phyloP scores from a whole-genome alignment of 2,113 vertebrate genomes.

The Echinops telfairi region DNA sequence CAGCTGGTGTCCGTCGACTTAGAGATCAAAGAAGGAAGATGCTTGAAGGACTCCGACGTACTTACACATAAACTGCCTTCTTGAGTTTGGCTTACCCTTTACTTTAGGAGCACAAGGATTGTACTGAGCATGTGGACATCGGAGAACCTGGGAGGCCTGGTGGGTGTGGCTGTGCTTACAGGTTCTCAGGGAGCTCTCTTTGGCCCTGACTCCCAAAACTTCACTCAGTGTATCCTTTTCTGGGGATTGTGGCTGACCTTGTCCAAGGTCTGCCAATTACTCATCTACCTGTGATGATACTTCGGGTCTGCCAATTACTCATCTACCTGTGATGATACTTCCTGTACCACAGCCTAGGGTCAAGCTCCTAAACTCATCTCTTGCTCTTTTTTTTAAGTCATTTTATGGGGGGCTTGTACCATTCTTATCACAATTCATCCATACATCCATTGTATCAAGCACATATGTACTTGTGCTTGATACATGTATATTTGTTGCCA shows the following conservation, averaged over 20 bases:
- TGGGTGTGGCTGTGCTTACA: background rate
- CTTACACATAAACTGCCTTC: background rate
- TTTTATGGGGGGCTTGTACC: too few relatives aligned
- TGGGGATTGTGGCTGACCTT: rapidly evolving
- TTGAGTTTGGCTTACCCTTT: background rate
- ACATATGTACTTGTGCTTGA: too few relatives aligned
- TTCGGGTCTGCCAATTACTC: too few relatives aligned
- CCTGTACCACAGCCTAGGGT: too few relatives aligned
- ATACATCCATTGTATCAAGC: too few relatives aligned
- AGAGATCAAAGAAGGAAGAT: background rate
- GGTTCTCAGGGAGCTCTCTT: background rate
- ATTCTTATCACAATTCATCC: too few relatives aligned
- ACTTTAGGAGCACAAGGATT: background rate
- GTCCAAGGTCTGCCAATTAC: too few relatives aligned
- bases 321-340: background rate
- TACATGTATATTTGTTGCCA: too few relatives aligned
- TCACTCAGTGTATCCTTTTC: background rate
- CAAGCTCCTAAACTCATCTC: too few relatives aligned
- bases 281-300: background rate
- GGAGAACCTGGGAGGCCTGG: background rate
- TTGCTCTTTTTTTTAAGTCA: too few relatives aligned
- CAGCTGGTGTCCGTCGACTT: background rate
- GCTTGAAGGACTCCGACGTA: background rate
- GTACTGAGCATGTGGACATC: rapidly evolving
- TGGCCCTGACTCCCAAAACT: background rate